Evolutionary conservation across 2,797 vertebrate species (phyloP).

Genomic region (Semaprochilodus insignis): DNA sequence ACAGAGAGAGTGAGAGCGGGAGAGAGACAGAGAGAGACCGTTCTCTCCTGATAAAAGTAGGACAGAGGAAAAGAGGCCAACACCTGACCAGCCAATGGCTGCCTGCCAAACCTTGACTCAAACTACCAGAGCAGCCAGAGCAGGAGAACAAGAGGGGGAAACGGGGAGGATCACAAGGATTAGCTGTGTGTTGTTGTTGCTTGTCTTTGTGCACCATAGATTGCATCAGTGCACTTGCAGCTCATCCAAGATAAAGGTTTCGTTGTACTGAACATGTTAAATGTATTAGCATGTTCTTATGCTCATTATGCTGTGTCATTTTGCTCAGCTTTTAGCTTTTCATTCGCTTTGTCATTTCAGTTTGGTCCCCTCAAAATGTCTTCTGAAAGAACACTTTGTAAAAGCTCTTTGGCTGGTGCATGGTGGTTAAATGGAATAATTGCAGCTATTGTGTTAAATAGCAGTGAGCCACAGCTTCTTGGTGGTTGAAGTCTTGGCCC

Average conservation of each 20-base stretch:
- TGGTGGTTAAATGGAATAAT: slow-evolving; percentile 33
- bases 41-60: slow-evolving; percentile 27
- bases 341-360: neutral
- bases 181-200: neutral
- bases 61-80: slow-evolving; percentile 25
- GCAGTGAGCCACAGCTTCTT: slow-evolving; percentile 1
- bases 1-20: slow-evolving; percentile 10
- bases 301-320: neutral
- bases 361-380: neutral
- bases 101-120: slow-evolving; percentile 36
- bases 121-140: slow-evolving; percentile 22
- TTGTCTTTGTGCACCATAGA: neutral
- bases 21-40: neutral
- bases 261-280: neutral
- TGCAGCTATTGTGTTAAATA: slow-evolving; percentile 36
- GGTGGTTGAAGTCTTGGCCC: slow-evolving; percentile 28
- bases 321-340: neutral
- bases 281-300: neutral
- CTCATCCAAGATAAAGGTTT: neutral
- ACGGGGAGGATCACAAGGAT: neutral
- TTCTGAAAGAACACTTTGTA: slow-evolving; percentile 5
- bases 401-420: slow-evolving; percentile 25
- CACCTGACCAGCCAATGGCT: slow-evolving; percentile 43
- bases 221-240: neutral
- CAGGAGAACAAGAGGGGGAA: neutral